Conservation (phyloP, 2,113 vertebrate species). For the Lonchura striata region DNA sequence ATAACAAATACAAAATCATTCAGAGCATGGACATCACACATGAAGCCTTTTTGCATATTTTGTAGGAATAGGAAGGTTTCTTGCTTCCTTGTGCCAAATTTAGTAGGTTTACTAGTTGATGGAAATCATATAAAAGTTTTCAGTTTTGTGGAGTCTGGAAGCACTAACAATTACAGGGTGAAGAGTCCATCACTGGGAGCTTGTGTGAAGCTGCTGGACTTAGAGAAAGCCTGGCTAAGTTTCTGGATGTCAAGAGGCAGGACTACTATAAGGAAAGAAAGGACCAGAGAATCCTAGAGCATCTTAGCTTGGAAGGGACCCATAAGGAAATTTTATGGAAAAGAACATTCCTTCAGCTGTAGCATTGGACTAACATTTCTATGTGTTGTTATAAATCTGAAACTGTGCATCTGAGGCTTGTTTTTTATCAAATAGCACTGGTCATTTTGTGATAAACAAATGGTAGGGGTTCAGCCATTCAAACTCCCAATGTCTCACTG, state of each 20-base stretch:
- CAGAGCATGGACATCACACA: not conserved
- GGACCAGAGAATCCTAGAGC: not conserved
- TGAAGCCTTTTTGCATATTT: not conserved
- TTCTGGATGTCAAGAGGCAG: not conserved
- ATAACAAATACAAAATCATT: not conserved
- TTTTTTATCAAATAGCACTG: not conserved
- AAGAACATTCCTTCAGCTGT: not conserved
- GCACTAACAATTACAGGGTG: not conserved
- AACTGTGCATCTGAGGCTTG: not conserved
- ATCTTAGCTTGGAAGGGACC: not conserved
- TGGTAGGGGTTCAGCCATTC: not conserved
- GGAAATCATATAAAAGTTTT: not conserved
- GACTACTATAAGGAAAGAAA: not conserved
- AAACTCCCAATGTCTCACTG: not conserved
- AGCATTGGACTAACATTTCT: not conserved
- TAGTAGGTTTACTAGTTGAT: not conserved
- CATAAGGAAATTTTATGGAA: not conserved
- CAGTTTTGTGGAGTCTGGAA: not conserved
- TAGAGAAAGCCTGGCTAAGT: not conserved
- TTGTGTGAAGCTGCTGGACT: not conserved
- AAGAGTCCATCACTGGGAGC: not conserved
- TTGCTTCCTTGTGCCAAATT: not conserved
- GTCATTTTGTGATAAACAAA: not conserved
- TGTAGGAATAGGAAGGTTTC: not conserved
- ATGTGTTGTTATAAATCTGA: not conserved